These are phyloP conservation scores for Aleiodes sp. DNA, from an alignment of 1,140 invertebrate species.

Conservation along the genomic window DNA sequence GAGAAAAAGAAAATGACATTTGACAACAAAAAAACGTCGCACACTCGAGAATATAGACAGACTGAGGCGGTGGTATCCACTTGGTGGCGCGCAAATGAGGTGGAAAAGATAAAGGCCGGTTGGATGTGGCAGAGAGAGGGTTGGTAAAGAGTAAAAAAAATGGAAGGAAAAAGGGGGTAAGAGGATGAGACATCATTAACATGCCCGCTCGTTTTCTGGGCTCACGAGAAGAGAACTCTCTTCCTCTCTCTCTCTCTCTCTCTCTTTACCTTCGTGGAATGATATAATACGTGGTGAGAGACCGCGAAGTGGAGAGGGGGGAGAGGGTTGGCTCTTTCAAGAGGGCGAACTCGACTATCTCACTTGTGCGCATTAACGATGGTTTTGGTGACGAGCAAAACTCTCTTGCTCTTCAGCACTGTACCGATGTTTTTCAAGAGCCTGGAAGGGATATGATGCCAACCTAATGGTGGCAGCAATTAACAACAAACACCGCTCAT, in stretches of 20 bases:
- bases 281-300: constrained; percentile 29
- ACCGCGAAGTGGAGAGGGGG: constrained; percentile 20
- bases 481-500: constrained; percentile 68
- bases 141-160: constrained; percentile 1
- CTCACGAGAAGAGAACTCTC: constrained; percentile 48
- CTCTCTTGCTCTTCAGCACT: not conserved
- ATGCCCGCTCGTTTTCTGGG: constrained; percentile 52
- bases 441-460: constrained; percentile 46
- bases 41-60: constrained; percentile 31
- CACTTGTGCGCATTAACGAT: not conserved
- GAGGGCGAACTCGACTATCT: not conserved
- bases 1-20: constrained; percentile 13
- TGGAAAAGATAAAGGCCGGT: constrained; percentile 66
- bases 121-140: not conserved
- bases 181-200: constrained; percentile 63
- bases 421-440: constrained; percentile 19
- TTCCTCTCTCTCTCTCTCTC: not conserved
- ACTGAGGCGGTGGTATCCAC: constrained; percentile 47
- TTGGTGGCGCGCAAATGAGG: constrained; percentile 63
- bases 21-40: constrained; percentile 37
- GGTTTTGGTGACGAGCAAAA: constrained; percentile 8
- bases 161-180: not conserved
- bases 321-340: not conserved
- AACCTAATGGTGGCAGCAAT: constrained; percentile 67
- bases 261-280: not conserved